Base-by-base conservation (phyloP, 2,888 invertebrate species). In the Gnatocerus cornutus region DNA sequence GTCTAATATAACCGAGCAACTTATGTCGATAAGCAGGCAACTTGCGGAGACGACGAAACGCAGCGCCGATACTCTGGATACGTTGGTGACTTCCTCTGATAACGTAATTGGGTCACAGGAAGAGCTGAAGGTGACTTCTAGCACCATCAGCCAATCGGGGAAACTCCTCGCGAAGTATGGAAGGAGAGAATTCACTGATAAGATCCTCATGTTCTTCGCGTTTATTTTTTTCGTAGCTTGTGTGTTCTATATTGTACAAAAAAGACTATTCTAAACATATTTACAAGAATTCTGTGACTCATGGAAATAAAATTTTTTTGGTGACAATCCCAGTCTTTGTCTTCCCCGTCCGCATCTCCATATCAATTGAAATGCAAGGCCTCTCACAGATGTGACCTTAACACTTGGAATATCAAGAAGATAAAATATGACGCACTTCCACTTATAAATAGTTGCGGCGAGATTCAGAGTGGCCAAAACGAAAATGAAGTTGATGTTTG, bases 101-200 rank as follows among this genome's bases (percentile, higher is more conserved):
- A 89, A 88, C 70, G 91, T 92, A n/a, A 79, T 80, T 85, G 91
- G 91, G 1, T 95, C 95, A 2, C 90, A 91, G 78, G 91, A 92
- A 72, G 98, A 98, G 83, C 86, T 97, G 37, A 91, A 93, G 77
- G 90, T 91, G 74, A 97, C 97, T 72, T 94, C 95, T 1, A 93
- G 95, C 71, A 92, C 93, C 16, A 96, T 98, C 76, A 89, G 92
- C 21, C 96, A 95, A 81, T 96, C 97, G 0, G 93, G 95, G 74
- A 97, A 96, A 84, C 87, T 99, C 6, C 86, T 99, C 46, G 95
- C 95, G 64, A 99, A 98, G 86, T 98, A 98, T 82, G 96, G 96
- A 1, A 87, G 98, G 61, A 88, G 98, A 37, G 98, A 99, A 86
- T 92, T 96, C 73, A 99, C 98, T 0, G 98, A 99, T 83, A 98